Evolutionary conservation across 2,888 invertebrate genomes (phyloP).

Genomic region (Argyresthia goedartella): DNA sequence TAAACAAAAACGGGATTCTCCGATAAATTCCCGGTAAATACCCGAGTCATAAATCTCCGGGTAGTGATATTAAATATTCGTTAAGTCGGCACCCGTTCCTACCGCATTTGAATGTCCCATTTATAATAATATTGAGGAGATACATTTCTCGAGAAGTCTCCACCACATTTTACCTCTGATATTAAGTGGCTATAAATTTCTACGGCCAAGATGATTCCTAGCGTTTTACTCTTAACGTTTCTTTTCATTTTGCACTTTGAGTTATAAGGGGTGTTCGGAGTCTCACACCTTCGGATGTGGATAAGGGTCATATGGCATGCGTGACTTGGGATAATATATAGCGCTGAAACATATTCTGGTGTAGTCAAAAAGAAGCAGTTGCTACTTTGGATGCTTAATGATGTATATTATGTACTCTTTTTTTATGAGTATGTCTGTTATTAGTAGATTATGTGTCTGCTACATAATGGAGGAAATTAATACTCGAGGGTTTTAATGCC

Average conservation of each 20-base stretch:
- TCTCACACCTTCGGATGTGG: too few relatives aligned
- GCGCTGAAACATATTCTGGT: too few relatives aligned
- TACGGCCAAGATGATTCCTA: constrained; percentile 28
- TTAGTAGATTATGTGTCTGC: too few relatives aligned
- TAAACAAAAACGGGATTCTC: not conserved
- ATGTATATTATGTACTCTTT: too few relatives aligned
- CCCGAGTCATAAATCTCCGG: constrained; percentile 33
- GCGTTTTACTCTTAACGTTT: constrained; percentile 34
- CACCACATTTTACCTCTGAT: constrained; percentile 18
- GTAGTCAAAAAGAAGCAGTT: too few relatives aligned
- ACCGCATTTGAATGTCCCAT: constrained; percentile 34
- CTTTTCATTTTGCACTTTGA: not conserved
- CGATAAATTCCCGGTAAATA: not conserved
- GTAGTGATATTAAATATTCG: constrained; percentile 58
- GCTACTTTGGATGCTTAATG: too few relatives aligned
- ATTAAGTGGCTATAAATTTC: constrained; percentile 44
- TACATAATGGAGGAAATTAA: too few relatives aligned
- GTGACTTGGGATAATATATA: too few relatives aligned
- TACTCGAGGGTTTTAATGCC: too few relatives aligned
- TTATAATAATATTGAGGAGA: constrained; percentile 50
- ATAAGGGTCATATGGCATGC: too few relatives aligned
- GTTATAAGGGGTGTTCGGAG: not conserved
- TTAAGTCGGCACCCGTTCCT: constrained; percentile 30
- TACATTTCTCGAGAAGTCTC: constrained; percentile 22
- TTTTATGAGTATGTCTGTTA: too few relatives aligned